Conservation (phyloP, 2,797 vertebrate genomes). For the Cheirogaleus major region DNA sequence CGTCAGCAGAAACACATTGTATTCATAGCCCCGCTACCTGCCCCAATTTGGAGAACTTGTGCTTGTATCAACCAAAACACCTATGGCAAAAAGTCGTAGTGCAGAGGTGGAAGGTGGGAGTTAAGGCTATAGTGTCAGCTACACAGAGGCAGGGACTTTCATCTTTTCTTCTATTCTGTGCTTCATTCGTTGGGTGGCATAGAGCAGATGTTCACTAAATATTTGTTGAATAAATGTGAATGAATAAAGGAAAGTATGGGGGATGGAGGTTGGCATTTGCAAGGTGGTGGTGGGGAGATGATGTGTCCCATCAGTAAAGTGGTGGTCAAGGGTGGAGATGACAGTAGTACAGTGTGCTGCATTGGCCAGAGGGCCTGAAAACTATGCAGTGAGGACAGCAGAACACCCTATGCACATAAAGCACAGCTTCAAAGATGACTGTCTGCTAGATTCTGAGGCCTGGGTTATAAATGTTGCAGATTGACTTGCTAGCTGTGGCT, state of each 20-base stretch:
- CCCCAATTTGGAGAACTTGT: background rate
- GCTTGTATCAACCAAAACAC: background rate
- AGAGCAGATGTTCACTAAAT: background rate
- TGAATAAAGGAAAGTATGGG: background rate
- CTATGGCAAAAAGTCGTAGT: background rate
- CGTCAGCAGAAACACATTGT: background rate
- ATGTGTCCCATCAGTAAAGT: background rate
- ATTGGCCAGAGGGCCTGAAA: background rate
- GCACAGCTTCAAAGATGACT: background rate
- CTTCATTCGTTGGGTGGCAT: background rate
- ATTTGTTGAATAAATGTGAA: background rate
- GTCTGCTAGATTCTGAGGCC: background rate
- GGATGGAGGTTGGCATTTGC: background rate
- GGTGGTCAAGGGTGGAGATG: background rate
- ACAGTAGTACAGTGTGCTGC: too few species aligned
- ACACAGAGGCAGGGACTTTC: background rate
- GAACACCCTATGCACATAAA: background rate
- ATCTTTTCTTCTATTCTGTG: background rate
- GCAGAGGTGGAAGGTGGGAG: background rate
- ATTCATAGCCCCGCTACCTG: background rate
- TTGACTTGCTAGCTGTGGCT: background rate
- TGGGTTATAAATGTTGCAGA: background rate
- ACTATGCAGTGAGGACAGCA: background rate
- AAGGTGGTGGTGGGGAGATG: too few species aligned
- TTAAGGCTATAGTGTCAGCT: background rate